Evolutionary conservation across 64 coral and sea anemone genomes (phyloP).

Genomic region (Dendrophyllia cribrosa): DNA sequence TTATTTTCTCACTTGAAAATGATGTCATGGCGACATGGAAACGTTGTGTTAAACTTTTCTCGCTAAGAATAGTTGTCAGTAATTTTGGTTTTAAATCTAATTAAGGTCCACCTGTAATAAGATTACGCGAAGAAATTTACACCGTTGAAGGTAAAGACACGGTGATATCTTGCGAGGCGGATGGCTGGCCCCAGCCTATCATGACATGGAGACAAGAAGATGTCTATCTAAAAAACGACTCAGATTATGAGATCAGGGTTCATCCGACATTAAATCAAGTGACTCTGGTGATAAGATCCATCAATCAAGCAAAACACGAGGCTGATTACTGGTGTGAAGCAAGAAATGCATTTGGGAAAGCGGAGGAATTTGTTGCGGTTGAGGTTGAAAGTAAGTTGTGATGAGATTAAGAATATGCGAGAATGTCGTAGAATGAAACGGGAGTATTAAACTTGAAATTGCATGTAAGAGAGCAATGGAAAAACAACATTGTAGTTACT

Average conservation of each 20-base stretch:
- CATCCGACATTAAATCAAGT: background rate
- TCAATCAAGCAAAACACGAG: background rate
- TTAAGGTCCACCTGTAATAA: background rate
- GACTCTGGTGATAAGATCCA: background rate
- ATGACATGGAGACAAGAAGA: background rate
- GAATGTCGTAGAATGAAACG: no score
- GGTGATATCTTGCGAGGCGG: background rate
- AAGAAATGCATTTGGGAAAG: constrained; percentile 13
- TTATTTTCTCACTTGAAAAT: no score
- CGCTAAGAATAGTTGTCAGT: no score
- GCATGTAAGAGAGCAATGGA: no score
- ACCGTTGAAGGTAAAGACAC: background rate
- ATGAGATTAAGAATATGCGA: no score
- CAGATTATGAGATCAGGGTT: background rate
- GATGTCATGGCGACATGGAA: no score
- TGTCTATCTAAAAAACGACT: background rate
- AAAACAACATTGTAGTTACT: no score
- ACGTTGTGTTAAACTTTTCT: no score
- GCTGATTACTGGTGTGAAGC: constrained; percentile 7
- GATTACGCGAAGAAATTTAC: background rate
- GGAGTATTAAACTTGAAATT: no score
- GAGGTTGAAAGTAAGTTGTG: background rate
- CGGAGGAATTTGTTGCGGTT: background rate
- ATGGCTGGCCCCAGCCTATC: background rate
- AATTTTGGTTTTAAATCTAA: no score